Base-by-base conservation (phyloP, 2,888 invertebrate species). In the Diplolepis rosae region DNA sequence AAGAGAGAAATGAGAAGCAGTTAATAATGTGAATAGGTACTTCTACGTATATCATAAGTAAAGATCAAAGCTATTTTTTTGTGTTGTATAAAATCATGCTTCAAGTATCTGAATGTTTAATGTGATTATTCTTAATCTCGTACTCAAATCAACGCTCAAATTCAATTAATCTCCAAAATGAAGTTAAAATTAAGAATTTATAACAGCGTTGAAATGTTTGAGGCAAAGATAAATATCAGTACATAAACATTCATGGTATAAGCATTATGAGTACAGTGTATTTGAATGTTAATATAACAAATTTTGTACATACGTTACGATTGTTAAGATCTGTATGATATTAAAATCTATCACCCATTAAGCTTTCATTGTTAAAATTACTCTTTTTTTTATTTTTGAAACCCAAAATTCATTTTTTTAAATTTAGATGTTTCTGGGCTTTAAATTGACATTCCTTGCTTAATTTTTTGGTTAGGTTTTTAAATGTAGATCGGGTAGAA, bases 221-320 rank as follows among this genome's bases (percentile, higher is more conserved):
- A 56, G 15, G 45, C 18, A 45, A 54, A 54, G 27, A 30, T 54
- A 54, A 54, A 9, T 9, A 54, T 30, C 15, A 4, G 28, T 54
- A 54, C 22, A 35, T 56, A 35, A 56, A 35, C 32, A 56, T 56
- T 32, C 22, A 22, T 32, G n/a, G n/a, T n/a, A 35, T 6, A 56
- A 22, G 18, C 30, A 54, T 54, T 45, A 65, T 27, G 42, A 65
- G 27, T 48, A 76, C 76, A 80, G 77, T 83, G 81, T 82, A 83
- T 83, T 82, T 81, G 84, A 81, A 82, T 82, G 80, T 83, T 85
- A 84, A 83, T 82, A 84, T 83, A 80, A 83, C 82, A 82, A 83
- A 79, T 84, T 85, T 85, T 86, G 85, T 86, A 86, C 83, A 86
- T 86, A 86, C 80, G 82, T 82, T 82, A 80, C 82, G 79, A 84